A percentile compares a stretch with the other conserved stretches of the same genome.
Evolutionary conservation across 1,140 invertebrate species (phyloP).

Genomic region (Marisa cornuarietis): DNA sequence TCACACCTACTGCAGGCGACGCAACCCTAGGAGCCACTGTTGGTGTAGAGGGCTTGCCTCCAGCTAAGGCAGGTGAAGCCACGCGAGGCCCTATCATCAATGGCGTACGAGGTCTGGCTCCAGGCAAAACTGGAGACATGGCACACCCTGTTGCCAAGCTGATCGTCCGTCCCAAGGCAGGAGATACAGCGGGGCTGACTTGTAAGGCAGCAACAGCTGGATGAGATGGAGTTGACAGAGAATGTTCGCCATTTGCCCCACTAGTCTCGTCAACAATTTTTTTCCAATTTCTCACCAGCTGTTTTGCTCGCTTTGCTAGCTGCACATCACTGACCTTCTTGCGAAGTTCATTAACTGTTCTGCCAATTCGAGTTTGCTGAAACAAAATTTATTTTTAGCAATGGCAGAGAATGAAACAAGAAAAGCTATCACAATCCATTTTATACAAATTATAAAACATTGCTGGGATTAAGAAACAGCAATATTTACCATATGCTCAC

Average conservation of each 20-base stretch:
- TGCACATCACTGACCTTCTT: slow-evolving; percentile 80
- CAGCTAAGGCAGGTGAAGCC: slow-evolving; percentile 14
- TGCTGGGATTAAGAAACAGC: not conserved
- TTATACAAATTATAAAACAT: not conserved
- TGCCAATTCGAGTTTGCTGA: slow-evolving; percentile 87
- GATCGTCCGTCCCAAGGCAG: not conserved
- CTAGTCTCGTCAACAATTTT: slow-evolving; percentile 72
- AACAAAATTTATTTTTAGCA: slow-evolving; percentile 49
- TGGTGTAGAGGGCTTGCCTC: slow-evolving; percentile 13
- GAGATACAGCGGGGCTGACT: slow-evolving; percentile 25
- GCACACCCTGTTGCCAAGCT: not conserved
- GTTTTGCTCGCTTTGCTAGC: slow-evolving; percentile 87
- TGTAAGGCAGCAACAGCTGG: slow-evolving; percentile 29
- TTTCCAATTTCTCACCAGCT: slow-evolving; percentile 90
- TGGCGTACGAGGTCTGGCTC: not conserved
- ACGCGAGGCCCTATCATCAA: not conserved
- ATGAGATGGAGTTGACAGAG: slow-evolving; percentile 19
- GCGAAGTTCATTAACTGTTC: slow-evolving; percentile 90
- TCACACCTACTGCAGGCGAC: no score
- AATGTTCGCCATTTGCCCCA: slow-evolving; percentile 20
- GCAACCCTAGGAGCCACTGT: not conserved
- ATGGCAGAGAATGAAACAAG: not conserved
- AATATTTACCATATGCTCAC: not conserved
- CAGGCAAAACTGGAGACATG: not conserved
- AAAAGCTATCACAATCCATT: not conserved